Evolutionary conservation across 2,113 vertebrate species (phyloP).

Genomic region (Pantherophis guttatus): DNA sequence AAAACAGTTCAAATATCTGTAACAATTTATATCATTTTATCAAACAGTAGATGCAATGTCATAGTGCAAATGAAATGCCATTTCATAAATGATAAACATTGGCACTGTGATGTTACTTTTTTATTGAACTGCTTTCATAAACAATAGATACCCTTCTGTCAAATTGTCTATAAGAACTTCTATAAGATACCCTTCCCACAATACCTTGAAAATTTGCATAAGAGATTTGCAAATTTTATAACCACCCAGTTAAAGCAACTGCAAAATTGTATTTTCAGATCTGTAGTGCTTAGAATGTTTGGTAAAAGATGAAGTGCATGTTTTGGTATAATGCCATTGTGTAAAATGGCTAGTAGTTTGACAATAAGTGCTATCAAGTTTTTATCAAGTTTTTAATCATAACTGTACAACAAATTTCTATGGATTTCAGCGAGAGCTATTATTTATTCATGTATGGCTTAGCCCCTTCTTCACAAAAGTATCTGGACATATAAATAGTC

Average conservation of each 20-base stretch:
- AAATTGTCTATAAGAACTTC: too few relatives aligned
- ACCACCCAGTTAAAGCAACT: neutral
- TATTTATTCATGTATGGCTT: neutral
- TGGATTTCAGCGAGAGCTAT: neutral
- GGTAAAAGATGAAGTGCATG: neutral
- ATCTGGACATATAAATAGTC: neutral
- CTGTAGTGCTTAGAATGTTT: neutral
- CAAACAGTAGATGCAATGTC: neutral
- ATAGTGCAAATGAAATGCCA: neutral
- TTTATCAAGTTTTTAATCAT: neutral
- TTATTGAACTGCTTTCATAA: neutral
- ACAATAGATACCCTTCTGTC: neutral
- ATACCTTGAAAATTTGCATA: neutral
- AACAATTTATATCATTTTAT: neutral
- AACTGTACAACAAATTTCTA: neutral
- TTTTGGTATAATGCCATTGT: neutral
- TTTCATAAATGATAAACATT: neutral
- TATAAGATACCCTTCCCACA: neutral
- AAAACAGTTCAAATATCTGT: neutral
- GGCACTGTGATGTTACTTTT: neutral
- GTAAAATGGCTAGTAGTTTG: neutral
- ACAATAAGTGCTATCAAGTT: neutral
- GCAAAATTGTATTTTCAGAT: neutral
- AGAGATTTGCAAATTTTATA: neutral
- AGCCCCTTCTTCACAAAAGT: neutral